These are phyloP conservation scores for Villa cingulata DNA, from an alignment of 2,888 invertebrate genomes.

Conservation along the genomic window DNA sequence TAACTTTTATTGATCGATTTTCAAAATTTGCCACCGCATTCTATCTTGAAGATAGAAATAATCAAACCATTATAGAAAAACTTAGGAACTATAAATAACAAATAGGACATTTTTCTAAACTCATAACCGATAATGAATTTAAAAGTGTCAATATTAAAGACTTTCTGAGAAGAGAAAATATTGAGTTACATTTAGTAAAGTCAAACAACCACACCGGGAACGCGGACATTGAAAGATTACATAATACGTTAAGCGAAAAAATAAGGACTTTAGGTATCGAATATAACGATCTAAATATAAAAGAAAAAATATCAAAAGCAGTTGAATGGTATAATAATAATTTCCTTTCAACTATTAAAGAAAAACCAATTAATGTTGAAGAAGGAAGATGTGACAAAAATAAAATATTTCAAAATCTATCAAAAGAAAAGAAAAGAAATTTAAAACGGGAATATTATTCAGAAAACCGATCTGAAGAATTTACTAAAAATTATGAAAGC, in stretches of 20 bases:
- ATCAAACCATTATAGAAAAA: slow-evolving; percentile 13
- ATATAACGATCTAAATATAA: too few species aligned
- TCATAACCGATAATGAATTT: slow-evolving; percentile 15
- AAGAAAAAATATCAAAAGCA: too few species aligned
- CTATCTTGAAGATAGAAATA: slow-evolving; percentile 12
- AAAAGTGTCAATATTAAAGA: slow-evolving; percentile 6
- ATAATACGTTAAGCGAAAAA: slow-evolving; percentile 1
- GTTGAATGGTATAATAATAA: too few species aligned
- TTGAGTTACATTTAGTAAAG: slow-evolving; percentile 14
- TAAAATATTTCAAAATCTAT: neutral
- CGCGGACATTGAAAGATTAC: slow-evolving; percentile 12
- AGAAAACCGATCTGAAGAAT: neutral
- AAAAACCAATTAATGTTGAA: neutral
- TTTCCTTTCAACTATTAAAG: neutral
- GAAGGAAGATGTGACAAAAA: neutral
- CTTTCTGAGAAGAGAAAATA: slow-evolving; percentile 10
- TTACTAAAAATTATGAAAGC: slow-evolving; percentile 5
- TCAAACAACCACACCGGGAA: slow-evolving; percentile 14
- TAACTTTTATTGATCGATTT: slow-evolving; percentile 2
- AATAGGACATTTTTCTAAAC: slow-evolving; percentile 9
- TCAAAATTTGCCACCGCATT: slow-evolving; percentile 14
- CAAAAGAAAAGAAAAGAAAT: neutral
- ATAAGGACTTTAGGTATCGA: too few species aligned
- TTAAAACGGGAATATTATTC: slow-evolving; percentile 2
- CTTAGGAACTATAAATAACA: slow-evolving; percentile 8